Evolutionary conservation across 64 coral and sea anemone genomes (phyloP).

Genomic region (Stylophora pistillata): DNA sequence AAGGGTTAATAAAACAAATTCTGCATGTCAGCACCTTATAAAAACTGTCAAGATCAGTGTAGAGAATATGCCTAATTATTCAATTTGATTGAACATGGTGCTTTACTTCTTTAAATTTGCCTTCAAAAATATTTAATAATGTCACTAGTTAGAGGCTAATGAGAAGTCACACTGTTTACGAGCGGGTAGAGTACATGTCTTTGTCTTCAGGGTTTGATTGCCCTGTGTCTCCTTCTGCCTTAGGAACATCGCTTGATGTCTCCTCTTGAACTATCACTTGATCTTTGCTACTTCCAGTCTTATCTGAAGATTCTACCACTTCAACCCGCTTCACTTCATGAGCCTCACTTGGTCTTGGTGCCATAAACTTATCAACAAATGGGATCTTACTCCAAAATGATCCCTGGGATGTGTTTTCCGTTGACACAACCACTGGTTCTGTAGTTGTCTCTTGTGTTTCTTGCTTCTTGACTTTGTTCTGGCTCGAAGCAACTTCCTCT

Average conservation of each 20-base stretch:
- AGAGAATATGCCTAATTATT: too few relatives aligned
- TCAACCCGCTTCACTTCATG: not conserved
- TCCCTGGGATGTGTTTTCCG: conserved; percentile 1
- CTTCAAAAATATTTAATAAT: too few relatives aligned
- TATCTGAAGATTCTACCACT: not conserved
- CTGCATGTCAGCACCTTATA: too few relatives aligned
- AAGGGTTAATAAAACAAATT: too few relatives aligned
- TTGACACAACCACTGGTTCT: not conserved
- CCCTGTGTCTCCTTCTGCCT: conserved; percentile 68
- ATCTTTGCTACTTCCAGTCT: not conserved
- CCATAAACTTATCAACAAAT: conserved; percentile 64
- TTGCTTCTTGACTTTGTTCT: too few relatives aligned
- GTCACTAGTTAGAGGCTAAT: too few relatives aligned
- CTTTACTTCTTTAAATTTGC: too few relatives aligned
- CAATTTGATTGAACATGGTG: too few relatives aligned
- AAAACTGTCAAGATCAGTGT: too few relatives aligned
- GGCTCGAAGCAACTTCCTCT: not conserved
- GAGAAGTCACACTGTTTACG: not conserved
- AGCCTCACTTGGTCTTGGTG: conserved; percentile 5
- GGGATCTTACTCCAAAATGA: conserved; percentile 76
- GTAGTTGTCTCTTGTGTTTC: not conserved
- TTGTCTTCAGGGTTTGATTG: conserved; percentile 95
- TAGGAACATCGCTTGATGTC: not conserved
- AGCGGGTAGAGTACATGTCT: conserved; percentile 85
- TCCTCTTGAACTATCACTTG: conserved; percentile 19